Conservation (phyloP, 2,888 invertebrate genomes). For the Drepana falcataria region DNA sequence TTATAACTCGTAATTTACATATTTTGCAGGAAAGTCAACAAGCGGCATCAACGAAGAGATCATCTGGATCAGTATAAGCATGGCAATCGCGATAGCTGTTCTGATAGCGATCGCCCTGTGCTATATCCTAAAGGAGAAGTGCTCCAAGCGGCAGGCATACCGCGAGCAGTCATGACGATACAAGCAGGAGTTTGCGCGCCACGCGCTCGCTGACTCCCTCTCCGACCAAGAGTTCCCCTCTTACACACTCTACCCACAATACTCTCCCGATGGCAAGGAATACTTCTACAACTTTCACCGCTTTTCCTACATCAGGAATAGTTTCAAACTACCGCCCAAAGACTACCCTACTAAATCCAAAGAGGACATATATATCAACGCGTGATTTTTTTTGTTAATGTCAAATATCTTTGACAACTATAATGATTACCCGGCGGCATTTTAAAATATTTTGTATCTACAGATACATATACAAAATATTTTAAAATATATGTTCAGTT, state of each 20-base stretch:
- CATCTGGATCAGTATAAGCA: slow-evolving; percentile 92
- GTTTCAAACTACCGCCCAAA: slow-evolving; percentile 65
- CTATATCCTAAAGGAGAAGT: slow-evolving; percentile 89
- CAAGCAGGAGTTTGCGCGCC: slow-evolving; percentile 71
- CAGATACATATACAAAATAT: too few relatives aligned
- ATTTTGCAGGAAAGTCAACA: slow-evolving; percentile 84
- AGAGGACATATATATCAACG: slow-evolving; percentile 66
- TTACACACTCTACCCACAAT: slow-evolving; percentile 67
- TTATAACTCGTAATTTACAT: too few relatives aligned
- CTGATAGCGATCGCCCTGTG: slow-evolving; percentile 90
- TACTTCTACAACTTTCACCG: slow-evolving; percentile 72
- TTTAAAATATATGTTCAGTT: too few relatives aligned
- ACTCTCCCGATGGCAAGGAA: slow-evolving; percentile 69
- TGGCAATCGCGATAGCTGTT: slow-evolving; percentile 89
- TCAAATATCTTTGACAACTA: too few relatives aligned
- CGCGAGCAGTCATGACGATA: slow-evolving; percentile 84
- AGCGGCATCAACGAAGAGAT: slow-evolving; percentile 93
- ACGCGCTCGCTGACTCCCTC: slow-evolving; percentile 66
- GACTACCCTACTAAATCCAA: slow-evolving; percentile 55
- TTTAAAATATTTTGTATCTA: too few relatives aligned
- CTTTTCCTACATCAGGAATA: slow-evolving; percentile 62
- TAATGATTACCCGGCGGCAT: too few relatives aligned
- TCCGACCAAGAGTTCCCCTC: slow-evolving; percentile 55
- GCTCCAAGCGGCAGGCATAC: slow-evolving; percentile 85
- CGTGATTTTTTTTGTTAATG: slow-evolving; percentile 34